These are phyloP conservation scores for Nemotelus pantherinus DNA, from an alignment of 2,888 invertebrate species.

Conservation along the genomic window DNA sequence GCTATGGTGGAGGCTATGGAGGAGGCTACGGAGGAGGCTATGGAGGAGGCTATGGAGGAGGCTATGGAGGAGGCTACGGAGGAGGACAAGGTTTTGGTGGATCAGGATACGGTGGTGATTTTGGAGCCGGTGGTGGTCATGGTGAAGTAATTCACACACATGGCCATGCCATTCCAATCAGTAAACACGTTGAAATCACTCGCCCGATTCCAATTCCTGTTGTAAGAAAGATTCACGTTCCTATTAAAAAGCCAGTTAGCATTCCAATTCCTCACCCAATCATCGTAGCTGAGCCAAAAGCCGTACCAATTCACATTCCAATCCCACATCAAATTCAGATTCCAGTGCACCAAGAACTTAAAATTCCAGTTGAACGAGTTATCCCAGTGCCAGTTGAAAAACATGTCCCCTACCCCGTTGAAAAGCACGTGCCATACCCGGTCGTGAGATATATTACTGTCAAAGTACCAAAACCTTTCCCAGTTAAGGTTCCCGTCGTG, in stretches of 20 bases:
- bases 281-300: conserved; percentile 77
- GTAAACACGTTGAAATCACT: conserved; percentile 69
- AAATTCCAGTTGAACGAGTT: conserved; percentile 70
- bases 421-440: conserved; percentile 76
- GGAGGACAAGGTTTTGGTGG: conserved; percentile 1
- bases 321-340: conserved; percentile 79
- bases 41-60: conserved; percentile 16
- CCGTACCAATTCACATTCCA: conserved; percentile 81
- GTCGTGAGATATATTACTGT: conserved; percentile 80
- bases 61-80: not conserved
- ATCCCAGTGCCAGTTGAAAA: conserved; percentile 80
- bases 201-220: conserved; percentile 72
- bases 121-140: conserved; percentile 23
- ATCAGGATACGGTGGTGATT: conserved; percentile 26
- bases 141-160: conserved; percentile 47
- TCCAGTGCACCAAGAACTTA: conserved; percentile 73
- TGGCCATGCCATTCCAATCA: conserved; percentile 62
- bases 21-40: conserved; percentile 9
- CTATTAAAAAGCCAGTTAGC: conserved; percentile 75
- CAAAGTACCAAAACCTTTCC: conserved; percentile 81
- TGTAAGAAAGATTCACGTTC: conserved; percentile 78
- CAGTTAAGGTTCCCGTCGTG: conserved; percentile 77
- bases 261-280: conserved; percentile 81
- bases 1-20: conserved; percentile 30
- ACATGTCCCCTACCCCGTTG: conserved; percentile 77